Evolutionary conservation across 2,797 vertebrate genomes (phyloP).

Genomic region (Dendrocincla fuliginosa): DNA sequence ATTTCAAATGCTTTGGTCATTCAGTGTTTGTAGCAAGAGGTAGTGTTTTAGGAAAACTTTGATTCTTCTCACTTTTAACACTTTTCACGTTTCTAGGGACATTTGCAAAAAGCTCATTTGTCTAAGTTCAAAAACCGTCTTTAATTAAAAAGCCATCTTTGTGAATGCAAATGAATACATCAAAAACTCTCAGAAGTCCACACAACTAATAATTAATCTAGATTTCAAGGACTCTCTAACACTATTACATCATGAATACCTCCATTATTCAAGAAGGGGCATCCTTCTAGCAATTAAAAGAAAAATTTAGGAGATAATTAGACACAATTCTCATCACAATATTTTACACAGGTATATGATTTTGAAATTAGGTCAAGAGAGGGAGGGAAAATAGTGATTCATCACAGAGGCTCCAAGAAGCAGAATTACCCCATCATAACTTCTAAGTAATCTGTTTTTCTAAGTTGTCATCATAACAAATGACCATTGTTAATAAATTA

Average conservation of each 20-base stretch:
- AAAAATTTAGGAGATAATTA: conserved; percentile 76
- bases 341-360: conserved; percentile 75
- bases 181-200: conserved; percentile 65
- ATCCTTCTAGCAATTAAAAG: conserved; percentile 73
- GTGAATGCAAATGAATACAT: conserved; percentile 68
- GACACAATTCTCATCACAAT: conserved; percentile 67
- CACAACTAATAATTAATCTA: conserved; percentile 66
- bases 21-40: not conserved
- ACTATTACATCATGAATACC: conserved; percentile 66
- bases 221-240: conserved; percentile 62
- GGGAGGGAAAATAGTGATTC: conserved; percentile 73
- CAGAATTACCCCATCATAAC: conserved; percentile 76
- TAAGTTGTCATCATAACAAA: conserved; percentile 70
- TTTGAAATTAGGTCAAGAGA: conserved; percentile 80
- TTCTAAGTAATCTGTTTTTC: conserved; percentile 76
- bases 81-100: conserved; percentile 31
- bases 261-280: conserved; percentile 54
- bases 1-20: not conserved
- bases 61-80: conserved; percentile 34
- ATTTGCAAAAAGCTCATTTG: conserved; percentile 40
- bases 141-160: conserved; percentile 67
- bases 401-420: conserved; percentile 64
- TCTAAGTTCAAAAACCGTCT: conserved; percentile 53
- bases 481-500: conserved; percentile 70
- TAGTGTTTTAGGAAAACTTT: not conserved